A percentile compares a stretch with the other conserved stretches of the same genome.
These are phyloP conservation scores for Poecilia gillii DNA, from an alignment of 2,797 vertebrate species.

Conservation along the genomic window DNA sequence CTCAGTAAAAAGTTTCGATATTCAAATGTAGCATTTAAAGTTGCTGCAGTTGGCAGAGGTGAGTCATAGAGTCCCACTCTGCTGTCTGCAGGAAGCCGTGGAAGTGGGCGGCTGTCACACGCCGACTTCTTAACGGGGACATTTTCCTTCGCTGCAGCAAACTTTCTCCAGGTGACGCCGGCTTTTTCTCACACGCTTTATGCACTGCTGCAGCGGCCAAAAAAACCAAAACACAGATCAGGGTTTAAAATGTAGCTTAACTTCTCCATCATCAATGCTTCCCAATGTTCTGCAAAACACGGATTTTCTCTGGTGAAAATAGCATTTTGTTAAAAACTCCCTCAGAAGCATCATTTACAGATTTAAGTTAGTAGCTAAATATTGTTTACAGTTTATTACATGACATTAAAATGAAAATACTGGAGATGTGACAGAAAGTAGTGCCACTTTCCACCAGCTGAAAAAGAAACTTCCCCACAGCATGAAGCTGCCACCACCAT, in stretches of 20 bases:
- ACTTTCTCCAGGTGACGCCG: conserved; percentile 32
- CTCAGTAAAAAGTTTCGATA: conserved; percentile 37
- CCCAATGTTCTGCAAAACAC: too few relatives aligned
- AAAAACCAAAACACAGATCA: not conserved
- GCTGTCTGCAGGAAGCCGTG: conserved; percentile 65
- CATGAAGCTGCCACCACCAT: not conserved
- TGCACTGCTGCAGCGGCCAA: conserved; percentile 20
- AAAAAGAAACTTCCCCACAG: not conserved
- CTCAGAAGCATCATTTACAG: too few relatives aligned
- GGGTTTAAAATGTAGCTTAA: not conserved
- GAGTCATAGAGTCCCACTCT: conserved; percentile 72
- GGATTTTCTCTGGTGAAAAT: too few relatives aligned
- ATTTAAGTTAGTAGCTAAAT: not conserved
- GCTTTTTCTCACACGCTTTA: conserved; percentile 7
- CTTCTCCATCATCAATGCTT: not conserved
- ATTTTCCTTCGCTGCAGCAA: conserved; percentile 59
- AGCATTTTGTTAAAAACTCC: too few relatives aligned
- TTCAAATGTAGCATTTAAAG: conserved; percentile 72
- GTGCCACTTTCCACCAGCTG: not conserved
- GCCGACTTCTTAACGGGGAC: conserved; percentile 66
- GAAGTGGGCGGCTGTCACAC: conserved; percentile 72
- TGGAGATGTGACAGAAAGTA: not conserved
- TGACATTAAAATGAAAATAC: not conserved
- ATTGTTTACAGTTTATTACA: not conserved
- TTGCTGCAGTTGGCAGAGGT: conserved; percentile 63